phyloP scores from a whole-genome alignment of 1,140 invertebrate species.

The Zelostemma sp. region DNA sequence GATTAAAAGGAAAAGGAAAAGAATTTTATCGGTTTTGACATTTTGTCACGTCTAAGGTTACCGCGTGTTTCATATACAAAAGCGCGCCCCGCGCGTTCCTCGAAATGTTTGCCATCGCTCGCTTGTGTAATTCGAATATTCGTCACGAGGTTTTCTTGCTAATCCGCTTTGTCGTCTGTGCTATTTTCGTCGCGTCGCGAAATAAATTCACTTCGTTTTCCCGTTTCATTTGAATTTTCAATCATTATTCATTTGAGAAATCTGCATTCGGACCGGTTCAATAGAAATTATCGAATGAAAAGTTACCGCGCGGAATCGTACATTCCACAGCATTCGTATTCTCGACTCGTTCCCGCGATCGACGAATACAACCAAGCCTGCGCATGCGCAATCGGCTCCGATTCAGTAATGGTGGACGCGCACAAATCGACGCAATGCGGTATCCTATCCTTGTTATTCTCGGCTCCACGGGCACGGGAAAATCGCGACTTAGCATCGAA shows the following conservation, averaged over 20 bases:
- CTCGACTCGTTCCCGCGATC: too few relatives aligned
- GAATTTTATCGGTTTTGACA: neutral
- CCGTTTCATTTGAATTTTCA: neutral
- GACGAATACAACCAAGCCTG: too few relatives aligned
- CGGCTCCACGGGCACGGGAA: constrained; percentile 96
- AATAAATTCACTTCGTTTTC: neutral
- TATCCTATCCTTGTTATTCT: constrained; percentile 89
- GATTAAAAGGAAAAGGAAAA: too few relatives aligned
- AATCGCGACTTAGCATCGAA: constrained; percentile 95
- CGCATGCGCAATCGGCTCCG: constrained; percentile 43
- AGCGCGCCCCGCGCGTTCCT: neutral
- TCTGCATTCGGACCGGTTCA: too few relatives aligned
- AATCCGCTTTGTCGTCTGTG: neutral
- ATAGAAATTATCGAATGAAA: too few relatives aligned
- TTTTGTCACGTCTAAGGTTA: neutral
- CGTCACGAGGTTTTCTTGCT: neutral
- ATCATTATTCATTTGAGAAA: too few relatives aligned
- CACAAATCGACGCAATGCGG: constrained; percentile 54
- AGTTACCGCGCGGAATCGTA: too few relatives aligned
- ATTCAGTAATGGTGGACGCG: constrained; percentile 30
- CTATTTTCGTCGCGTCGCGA: too few relatives aligned
- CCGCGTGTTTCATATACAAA: neutral
- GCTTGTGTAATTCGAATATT: neutral
- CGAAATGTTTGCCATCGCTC: neutral
- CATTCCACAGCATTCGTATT: too few relatives aligned